Evolutionary conservation across 2,797 vertebrate genomes (phyloP).

Genomic region (Cryptoblepharus egeriae): DNA sequence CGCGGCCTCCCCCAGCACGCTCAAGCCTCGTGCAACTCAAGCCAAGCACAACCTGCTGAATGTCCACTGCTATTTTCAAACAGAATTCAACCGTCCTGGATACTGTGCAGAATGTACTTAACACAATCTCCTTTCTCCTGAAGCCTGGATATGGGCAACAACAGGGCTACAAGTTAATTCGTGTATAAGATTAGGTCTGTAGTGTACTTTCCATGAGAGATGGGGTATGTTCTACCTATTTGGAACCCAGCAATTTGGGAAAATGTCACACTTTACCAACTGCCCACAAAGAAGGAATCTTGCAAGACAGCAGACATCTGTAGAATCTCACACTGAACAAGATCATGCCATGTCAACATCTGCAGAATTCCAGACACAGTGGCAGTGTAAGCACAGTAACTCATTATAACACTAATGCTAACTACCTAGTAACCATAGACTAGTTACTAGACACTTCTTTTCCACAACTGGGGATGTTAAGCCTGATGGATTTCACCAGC

Average conservation of each 20-base stretch:
- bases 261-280: not conserved
- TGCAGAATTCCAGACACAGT: constrained; percentile 27
- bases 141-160: too few species aligned
- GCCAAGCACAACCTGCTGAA: too few species aligned
- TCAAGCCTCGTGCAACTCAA: too few species aligned
- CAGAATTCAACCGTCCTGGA: too few species aligned
- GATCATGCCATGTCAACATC: constrained; percentile 47
- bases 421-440: constrained; percentile 18
- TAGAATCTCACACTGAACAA: not conserved
- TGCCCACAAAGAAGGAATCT: not conserved
- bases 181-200: too few species aligned
- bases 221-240: too few species aligned
- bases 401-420: constrained; percentile 51
- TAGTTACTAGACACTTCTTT: not conserved
- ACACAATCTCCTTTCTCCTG: too few species aligned
- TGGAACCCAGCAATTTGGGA: not conserved
- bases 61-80: too few species aligned
- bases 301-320: constrained; percentile 5
- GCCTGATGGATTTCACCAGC: constrained; percentile 48
- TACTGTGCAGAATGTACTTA: too few species aligned
- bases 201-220: too few species aligned
- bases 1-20: too few species aligned
- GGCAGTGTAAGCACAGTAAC: constrained; percentile 34
- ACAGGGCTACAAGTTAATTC: too few species aligned
- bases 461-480: constrained; percentile 2